These are phyloP conservation scores for Drosophila peninsularis DNA, from an alignment of 2,888 invertebrate species.

Conservation along the genomic window DNA sequence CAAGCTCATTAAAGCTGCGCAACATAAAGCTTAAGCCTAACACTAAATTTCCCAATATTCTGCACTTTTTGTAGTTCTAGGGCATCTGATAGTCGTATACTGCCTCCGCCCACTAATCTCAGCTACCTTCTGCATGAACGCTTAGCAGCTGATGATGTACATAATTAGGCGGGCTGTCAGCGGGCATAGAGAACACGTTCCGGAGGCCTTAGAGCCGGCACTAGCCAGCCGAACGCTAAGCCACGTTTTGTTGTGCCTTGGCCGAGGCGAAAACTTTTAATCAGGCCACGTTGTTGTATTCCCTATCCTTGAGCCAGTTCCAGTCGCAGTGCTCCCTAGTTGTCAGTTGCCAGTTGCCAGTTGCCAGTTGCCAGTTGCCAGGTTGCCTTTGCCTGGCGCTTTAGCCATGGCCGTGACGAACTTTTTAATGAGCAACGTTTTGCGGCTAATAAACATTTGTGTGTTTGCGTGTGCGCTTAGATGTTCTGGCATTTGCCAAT, in stretches of 20 bases:
- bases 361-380: slow-evolving; percentile 17
- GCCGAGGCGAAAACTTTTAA: slow-evolving; percentile 45
- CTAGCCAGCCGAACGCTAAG: slow-evolving; percentile 28
- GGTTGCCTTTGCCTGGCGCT: slow-evolving; percentile 22
- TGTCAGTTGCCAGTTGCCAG: slow-evolving; percentile 10
- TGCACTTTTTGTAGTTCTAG: not conserved
- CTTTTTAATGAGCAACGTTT: slow-evolving; percentile 79
- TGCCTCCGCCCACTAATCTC: not conserved
- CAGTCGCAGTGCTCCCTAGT: slow-evolving; percentile 10
- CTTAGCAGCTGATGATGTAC: slow-evolving; percentile 24
- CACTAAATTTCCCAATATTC: too few relatives aligned
- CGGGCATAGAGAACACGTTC: slow-evolving; percentile 28
- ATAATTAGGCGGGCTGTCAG: slow-evolving; percentile 57
- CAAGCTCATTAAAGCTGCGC: too few relatives aligned
- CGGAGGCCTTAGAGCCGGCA: slow-evolving; percentile 32
- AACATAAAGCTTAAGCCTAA: too few relatives aligned
- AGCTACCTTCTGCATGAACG: slow-evolving; percentile 12
- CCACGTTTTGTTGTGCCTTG: slow-evolving; percentile 26
- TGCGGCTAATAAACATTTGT: slow-evolving; percentile 81
- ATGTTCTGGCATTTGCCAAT: slow-evolving; percentile 43
- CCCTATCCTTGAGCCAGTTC: slow-evolving; percentile 22
- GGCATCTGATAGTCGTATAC: slow-evolving; percentile 13
- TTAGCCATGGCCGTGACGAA: slow-evolving; percentile 61
- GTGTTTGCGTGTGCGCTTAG: slow-evolving; percentile 22
- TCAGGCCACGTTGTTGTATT: slow-evolving; percentile 47